Evolutionary conservation across 2,113 vertebrate species (phyloP), one percentile per base, ranked within the genome.

Genomic region (Heteronetta atricapilla): DNA sequence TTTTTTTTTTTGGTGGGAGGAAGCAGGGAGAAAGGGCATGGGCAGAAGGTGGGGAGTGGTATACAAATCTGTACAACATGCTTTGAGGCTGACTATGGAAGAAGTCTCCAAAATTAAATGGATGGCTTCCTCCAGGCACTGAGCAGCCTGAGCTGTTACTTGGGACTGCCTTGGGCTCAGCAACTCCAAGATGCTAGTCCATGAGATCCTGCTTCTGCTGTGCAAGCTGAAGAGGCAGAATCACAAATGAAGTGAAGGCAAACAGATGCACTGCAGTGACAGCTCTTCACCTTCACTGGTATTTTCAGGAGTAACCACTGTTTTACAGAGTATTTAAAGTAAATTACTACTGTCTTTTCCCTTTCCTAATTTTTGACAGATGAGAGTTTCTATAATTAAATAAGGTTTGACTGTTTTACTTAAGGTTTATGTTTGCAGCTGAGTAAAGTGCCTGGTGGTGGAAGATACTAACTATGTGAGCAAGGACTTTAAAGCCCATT

Each of bases 291-390:
- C 8, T 88, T 36, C 64, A 36, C 25, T 19, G 36, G 5, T 36
- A 64, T 15, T 60, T 88, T 88, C 38, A 79, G 66, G 64, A 86
- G 67, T 52, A 38, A 4, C 5, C 12, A 19, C 17, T 55, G 18
- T 25, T 88, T 64, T 68, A 17, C 31, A 25, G 26, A 76, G n/a
- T 48, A 11, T 68, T 82, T 58, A 64, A 8, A 75, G 42, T 6
- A 69, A 81, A 64, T 86, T 29, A 46, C 69, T 81, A 75, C 52
- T 94, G 44, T 66, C 29, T 87, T 82, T 75, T 93, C 50, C 52
- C 29, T 85, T 22, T 70, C 46, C 36, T 38, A 58, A 26, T 44
- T 77, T 88, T 53, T 80, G 80, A 56, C 85, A 88, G 12, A 18
- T 34, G 64, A 81, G 13, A 50, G 8, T 36, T 81, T 56, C 36